Base-by-base conservation (phyloP, 2,113 vertebrate species). In the Pica pica region DNA sequence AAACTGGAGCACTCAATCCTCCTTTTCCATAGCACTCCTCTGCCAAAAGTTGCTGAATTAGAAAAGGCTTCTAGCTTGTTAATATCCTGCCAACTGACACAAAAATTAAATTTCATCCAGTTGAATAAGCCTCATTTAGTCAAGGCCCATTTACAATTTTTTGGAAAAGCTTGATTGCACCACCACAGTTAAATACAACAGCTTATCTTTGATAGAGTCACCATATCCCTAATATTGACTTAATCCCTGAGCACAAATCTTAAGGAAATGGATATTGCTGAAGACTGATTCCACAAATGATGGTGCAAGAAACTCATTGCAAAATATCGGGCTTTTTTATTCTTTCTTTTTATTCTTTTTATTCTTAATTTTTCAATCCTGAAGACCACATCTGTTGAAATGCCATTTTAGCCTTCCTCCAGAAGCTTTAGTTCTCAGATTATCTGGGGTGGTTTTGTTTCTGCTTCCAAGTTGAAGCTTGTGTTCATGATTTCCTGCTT, bases 61-160 rank as follows among this genome's bases (percentile, higher is more conserved):
- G 26, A 91, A 83, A 87, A 92, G 41, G 55, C 31, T 92, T 84
- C 73, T 50, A 60, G 81, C 57, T 93, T 84, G 69, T 69, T 95
- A 88, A 85, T 71, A 76, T 79, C 50, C 83, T 89, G 89, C 53
- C 89, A 87, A 42, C 61, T 93, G 93, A 95, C 69, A 87, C 27
- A 95, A 93, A 94, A 94, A 93, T 91, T 91, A 87, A 81, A 92
- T 94, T 92, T 89, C 65, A 94, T 52, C 81, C 73, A 68, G 61
- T 79, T 91, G 83, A 93, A 87, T 89, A 80, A 91, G 65, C 20
- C 35, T 91, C 4, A 3, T 87, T 84, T 63, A 82, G 60, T 94
- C 49, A 94, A 89, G 81, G 57, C 31, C 65, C 53, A 73, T 81
- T 91, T 78, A 85, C 31, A 52, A 3, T 23, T 89, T 87, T 68